phyloP scores from a whole-genome alignment of 2,797 vertebrate genomes.

The Hoplostethus mediterraneus region DNA sequence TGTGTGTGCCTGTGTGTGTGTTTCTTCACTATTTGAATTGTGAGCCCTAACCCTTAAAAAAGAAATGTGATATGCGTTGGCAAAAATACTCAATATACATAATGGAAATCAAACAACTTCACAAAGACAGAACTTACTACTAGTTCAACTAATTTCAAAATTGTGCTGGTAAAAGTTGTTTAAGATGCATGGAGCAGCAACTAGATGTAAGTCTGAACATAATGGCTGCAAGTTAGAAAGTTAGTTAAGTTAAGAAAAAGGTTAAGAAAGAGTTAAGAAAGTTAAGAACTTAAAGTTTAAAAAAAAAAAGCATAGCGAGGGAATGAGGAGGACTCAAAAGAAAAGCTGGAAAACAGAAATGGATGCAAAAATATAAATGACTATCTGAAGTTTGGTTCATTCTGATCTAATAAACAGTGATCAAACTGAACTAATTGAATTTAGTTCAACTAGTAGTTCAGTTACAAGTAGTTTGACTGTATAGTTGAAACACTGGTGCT shows the following conservation, averaged over 20 bases:
- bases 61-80: no score
- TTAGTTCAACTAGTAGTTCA: background rate
- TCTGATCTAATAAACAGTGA: background rate
- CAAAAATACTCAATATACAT: no score
- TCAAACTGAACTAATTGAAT: background rate
- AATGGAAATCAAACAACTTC: no score
- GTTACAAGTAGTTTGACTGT: conserved; percentile 1
- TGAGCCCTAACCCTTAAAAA: no score
- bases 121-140: no score
- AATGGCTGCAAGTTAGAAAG: background rate
- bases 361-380: background rate
- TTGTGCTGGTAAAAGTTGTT: no score
- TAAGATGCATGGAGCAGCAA: no score
- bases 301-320: background rate
- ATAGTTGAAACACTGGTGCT: conserved; percentile 5
- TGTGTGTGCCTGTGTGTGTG: background rate
- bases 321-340: background rate
- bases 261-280: no score
- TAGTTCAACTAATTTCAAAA: no score
- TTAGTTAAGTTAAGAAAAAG: no score
- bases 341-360: background rate
- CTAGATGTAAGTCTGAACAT: background rate
- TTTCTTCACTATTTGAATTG: no score
- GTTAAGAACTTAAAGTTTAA: background rate
- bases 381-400: background rate